phyloP scores from a whole-genome alignment of 2,113 vertebrate species.

The Limanda limanda region DNA sequence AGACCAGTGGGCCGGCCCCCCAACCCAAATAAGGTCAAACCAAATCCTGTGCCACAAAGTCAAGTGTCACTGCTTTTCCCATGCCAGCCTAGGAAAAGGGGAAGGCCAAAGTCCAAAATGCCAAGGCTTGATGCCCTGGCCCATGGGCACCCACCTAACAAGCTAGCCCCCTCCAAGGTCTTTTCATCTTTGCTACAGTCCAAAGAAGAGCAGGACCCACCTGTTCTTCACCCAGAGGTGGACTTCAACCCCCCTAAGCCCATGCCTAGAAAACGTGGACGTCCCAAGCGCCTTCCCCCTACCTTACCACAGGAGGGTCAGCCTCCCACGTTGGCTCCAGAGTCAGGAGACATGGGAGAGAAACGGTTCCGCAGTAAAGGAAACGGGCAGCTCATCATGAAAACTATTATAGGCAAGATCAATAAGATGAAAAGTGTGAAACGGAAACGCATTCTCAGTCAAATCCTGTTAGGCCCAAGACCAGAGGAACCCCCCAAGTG shows the following conservation, averaged over 20 bases:
- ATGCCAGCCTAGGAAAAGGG: constrained; percentile 85
- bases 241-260: constrained; percentile 91
- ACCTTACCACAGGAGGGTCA: constrained; percentile 84
- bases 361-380: constrained; percentile 88
- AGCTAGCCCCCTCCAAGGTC: constrained; percentile 91
- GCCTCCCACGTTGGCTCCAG: constrained; percentile 84
- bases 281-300: constrained; percentile 94
- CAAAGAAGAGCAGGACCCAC: constrained; percentile 95
- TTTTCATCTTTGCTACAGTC: constrained; percentile 92
- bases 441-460: constrained; percentile 93
- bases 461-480: constrained; percentile 87
- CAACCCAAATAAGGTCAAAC: constrained; percentile 78
- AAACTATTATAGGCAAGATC: constrained; percentile 96
- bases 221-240: constrained; percentile 95
- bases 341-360: constrained; percentile 87
- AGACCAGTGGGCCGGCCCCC: constrained; percentile 83
- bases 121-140: constrained; percentile 90
- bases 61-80: constrained; percentile 73
- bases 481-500: constrained; percentile 75
- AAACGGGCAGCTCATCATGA: constrained; percentile 96
- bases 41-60: constrained; percentile 65
- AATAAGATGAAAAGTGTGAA: constrained; percentile 99
- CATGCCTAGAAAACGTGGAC: constrained; percentile 93
- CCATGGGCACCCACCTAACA: constrained; percentile 86
- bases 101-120: constrained; percentile 94